Percentiles rank a stretch among this genome's conserved stretches.
These are phyloP conservation scores for Spisula subtruncata DNA, from an alignment of 2,888 invertebrate genomes.

Conservation along the genomic window DNA sequence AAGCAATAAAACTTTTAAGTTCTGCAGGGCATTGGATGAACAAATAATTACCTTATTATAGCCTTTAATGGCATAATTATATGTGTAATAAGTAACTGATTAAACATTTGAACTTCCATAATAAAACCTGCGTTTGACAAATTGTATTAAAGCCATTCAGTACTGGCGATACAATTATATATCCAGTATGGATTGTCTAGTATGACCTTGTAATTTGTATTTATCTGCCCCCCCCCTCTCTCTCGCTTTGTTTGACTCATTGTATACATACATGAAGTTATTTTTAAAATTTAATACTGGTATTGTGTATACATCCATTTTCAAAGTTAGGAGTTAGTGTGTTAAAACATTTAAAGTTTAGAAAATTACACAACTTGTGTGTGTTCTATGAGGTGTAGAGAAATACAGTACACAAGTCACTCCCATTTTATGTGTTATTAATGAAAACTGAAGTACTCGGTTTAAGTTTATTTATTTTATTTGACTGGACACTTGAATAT, in stretches of 20 bases:
- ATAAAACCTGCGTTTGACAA: not conserved
- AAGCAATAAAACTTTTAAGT: too few relatives aligned
- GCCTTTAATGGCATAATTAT: too few relatives aligned
- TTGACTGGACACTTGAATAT: not conserved
- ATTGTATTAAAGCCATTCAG: not conserved
- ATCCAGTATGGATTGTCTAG: too few relatives aligned
- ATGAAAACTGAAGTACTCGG: not conserved
- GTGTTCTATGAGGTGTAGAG: not conserved
- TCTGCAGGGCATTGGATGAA: too few relatives aligned
- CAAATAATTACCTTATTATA: too few relatives aligned
- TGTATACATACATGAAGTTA: not conserved
- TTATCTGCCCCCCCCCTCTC: conserved; percentile 21
- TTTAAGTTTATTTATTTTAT: not conserved
- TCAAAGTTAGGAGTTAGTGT: not conserved
- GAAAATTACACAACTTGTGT: not conserved
- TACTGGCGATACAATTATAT: not conserved
- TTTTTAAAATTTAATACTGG: conserved; percentile 23
- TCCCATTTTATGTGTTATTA: not conserved
- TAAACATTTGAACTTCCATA: not conserved
- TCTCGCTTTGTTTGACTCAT: not conserved
- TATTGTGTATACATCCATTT: not conserved
- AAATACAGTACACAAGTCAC: not conserved
- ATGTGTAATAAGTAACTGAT: not conserved
- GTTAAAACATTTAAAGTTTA: not conserved
- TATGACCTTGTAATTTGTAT: not conserved